These are phyloP conservation scores for Pimephales promelas DNA, from an alignment of 2,113 vertebrate genomes.

Conservation along the genomic window DNA sequence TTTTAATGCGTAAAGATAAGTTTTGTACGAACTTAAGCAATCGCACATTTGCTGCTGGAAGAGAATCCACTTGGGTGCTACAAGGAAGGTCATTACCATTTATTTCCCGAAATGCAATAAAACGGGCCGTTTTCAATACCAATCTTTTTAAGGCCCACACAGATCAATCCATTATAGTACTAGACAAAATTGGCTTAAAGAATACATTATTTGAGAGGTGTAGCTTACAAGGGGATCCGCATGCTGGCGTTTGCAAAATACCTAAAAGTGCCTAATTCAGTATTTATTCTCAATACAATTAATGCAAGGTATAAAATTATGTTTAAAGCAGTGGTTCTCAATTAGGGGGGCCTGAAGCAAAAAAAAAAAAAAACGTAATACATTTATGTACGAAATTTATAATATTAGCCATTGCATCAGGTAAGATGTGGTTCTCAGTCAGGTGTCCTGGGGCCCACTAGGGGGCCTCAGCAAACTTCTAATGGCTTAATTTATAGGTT, in stretches of 20 bases:
- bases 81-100: neutral
- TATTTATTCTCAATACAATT: neutral
- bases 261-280: conserved; percentile 16
- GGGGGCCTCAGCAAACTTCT: neutral
- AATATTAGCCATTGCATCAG: neutral
- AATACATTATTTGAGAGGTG: neutral
- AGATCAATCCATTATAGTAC: neutral
- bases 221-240: neutral
- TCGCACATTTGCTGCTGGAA: neutral
- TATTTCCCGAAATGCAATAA: conserved; percentile 5
- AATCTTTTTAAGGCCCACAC: neutral
- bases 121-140: neutral
- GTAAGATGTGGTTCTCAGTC: neutral
- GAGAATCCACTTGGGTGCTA: neutral
- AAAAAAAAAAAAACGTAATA: too few relatives aligned
- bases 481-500: neutral
- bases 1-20: neutral
- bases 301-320: neutral
- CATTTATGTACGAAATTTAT: too few relatives aligned
- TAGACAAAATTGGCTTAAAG: neutral
- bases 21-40: neutral
- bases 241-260: neutral
- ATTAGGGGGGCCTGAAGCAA: neutral
- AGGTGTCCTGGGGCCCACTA: neutral
- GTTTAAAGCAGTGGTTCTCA: neutral